phyloP scores from a whole-genome alignment of 2,797 vertebrate species.

The Microtus obscurus region DNA sequence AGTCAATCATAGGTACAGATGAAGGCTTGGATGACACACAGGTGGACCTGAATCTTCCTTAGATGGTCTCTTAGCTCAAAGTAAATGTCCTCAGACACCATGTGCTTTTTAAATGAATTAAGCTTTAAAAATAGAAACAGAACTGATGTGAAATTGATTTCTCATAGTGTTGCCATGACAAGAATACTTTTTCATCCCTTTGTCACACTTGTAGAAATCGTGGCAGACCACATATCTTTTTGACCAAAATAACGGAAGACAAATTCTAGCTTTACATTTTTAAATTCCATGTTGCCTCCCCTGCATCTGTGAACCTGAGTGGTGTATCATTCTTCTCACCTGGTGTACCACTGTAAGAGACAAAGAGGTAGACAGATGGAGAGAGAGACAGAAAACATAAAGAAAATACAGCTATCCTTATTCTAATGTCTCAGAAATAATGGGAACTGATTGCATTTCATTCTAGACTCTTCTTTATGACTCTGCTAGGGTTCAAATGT shows the following conservation, averaged over 20 bases:
- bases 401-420: background rate
- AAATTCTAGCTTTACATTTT: background rate
- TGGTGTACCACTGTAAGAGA: background rate
- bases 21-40: background rate
- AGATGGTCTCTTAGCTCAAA: background rate
- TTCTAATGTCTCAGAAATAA: background rate
- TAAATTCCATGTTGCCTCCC: background rate
- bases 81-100: background rate
- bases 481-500: too few relatives aligned
- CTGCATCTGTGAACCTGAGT: background rate
- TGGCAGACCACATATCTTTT: background rate
- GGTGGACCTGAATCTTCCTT: background rate
- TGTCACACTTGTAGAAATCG: background rate
- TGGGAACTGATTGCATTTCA: background rate
- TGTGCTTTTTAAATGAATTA: background rate
- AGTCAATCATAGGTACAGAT: background rate
- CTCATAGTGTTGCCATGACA: background rate
- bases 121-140: background rate
- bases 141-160: slow-evolving; percentile 7
- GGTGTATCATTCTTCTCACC: background rate
- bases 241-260: slow-evolving; percentile 9
- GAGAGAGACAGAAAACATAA: background rate
- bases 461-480: background rate
- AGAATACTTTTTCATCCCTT: background rate
- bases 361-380: background rate